These are phyloP conservation scores for Eulemur coronatus DNA, from an alignment of 2,797 vertebrate species.

Conservation along the genomic window DNA sequence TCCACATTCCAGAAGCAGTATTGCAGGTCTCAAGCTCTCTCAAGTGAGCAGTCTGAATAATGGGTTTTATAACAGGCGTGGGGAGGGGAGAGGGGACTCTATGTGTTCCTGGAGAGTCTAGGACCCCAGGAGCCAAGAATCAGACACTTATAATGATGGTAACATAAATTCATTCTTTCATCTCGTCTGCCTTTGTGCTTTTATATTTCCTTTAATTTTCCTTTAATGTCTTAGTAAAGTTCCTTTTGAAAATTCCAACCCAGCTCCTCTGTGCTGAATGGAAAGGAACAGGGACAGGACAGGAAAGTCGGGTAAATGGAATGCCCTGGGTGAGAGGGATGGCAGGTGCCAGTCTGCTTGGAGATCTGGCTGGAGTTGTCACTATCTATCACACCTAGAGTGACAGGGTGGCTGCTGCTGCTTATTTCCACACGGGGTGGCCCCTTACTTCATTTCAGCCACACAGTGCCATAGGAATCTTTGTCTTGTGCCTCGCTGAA, in stretches of 20 bases:
- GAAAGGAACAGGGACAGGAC: slow-evolving; percentile 3
- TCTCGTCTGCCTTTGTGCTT: slow-evolving; percentile 34
- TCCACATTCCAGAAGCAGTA: not conserved
- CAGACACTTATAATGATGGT: slow-evolving; percentile 43
- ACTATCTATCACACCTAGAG: not conserved
- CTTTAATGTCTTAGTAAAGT: slow-evolving; percentile 68
- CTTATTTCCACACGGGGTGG: not conserved
- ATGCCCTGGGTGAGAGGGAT: not conserved
- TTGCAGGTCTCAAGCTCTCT: not conserved
- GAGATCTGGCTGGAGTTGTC: not conserved
- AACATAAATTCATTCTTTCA: slow-evolving; percentile 29
- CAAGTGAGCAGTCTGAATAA: not conserved
- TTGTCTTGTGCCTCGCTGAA: not conserved
- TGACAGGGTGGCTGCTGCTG: too few relatives aligned
- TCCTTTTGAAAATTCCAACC: slow-evolving; percentile 56
- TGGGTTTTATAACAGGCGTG: not conserved
- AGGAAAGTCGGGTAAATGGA: not conserved
- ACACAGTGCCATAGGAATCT: not conserved
- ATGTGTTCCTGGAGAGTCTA: not conserved
- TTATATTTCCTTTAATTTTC: slow-evolving; percentile 57
- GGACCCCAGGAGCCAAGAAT: not conserved
- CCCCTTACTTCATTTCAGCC: not conserved
- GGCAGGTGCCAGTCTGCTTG: not conserved
- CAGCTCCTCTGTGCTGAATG: not conserved
- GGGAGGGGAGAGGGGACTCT: not conserved